phyloP scores from a whole-genome alignment of 2,797 vertebrate species.

The Pangasius sanitwongsei region DNA sequence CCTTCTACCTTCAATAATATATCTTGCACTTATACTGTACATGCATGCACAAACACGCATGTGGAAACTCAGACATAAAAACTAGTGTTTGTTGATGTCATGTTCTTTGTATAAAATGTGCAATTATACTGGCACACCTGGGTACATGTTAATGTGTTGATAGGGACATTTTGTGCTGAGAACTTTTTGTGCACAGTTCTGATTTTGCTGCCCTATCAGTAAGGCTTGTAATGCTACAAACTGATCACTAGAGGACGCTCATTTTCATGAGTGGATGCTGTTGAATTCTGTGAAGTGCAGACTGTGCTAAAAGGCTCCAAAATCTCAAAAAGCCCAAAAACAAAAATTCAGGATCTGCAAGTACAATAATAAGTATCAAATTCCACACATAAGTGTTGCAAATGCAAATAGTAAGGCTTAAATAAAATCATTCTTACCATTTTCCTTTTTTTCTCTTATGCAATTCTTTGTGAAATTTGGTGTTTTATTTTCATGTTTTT shows the following conservation, averaged over 20 bases:
- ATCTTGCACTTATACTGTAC: background rate
- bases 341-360: background rate
- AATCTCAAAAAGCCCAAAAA: background rate
- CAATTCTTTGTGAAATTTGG: background rate
- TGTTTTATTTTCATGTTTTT: background rate
- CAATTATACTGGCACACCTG: background rate
- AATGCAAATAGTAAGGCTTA: background rate
- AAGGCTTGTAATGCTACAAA: conserved; percentile 13
- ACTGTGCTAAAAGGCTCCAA: background rate
- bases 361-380: background rate
- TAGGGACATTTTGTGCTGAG: background rate
- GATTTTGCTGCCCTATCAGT: background rate
- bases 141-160: background rate
- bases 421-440: background rate
- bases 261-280: background rate
- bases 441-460: background rate
- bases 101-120: background rate
- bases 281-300: background rate
- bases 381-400: background rate
- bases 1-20: background rate
- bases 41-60: background rate
- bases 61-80: background rate
- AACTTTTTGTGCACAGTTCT: background rate
- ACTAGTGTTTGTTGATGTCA: background rate
- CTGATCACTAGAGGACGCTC: conserved; percentile 44